Conservation (phyloP, 2,888 invertebrate genomes). For the Thera britannica region DNA sequence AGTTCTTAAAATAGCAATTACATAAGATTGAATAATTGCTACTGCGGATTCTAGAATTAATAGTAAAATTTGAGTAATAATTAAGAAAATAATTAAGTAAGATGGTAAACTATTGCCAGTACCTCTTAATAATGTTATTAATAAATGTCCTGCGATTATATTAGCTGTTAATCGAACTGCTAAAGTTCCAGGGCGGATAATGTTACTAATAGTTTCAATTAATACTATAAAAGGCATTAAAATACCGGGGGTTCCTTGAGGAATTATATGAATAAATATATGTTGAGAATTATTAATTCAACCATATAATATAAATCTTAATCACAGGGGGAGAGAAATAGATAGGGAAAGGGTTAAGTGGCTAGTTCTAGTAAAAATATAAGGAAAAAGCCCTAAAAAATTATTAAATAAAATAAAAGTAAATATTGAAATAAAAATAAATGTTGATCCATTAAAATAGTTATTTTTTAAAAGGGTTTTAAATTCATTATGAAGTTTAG, state of each 20-base stretch:
- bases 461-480: conserved; percentile 80
- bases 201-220: conserved; percentile 90
- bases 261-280: conserved; percentile 88
- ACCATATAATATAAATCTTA: conserved; percentile 87
- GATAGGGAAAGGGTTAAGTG: conserved; percentile 86
- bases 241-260: conserved; percentile 86
- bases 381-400: conserved; percentile 88
- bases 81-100: conserved; percentile 63
- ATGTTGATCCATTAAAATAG: conserved; percentile 76
- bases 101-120: conserved; percentile 55
- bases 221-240: conserved; percentile 90
- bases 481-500: conserved; percentile 83
- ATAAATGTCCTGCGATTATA: conserved; percentile 90
- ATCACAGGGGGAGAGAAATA: conserved; percentile 86
- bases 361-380: conserved; percentile 88
- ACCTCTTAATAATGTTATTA: conserved; percentile 85
- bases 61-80: conserved; percentile 79
- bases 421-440: conserved; percentile 85
- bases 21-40: conserved; percentile 88
- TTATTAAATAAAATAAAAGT: conserved; percentile 87
- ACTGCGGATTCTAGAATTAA: conserved; percentile 85
- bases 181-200: conserved; percentile 89
- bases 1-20: conserved; percentile 87
- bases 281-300: conserved; percentile 86
- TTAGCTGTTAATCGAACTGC: conserved; percentile 90